Base-by-base conservation (phyloP, 2,797 vertebrate genomes). In the Sphenopsis melanotis region DNA sequence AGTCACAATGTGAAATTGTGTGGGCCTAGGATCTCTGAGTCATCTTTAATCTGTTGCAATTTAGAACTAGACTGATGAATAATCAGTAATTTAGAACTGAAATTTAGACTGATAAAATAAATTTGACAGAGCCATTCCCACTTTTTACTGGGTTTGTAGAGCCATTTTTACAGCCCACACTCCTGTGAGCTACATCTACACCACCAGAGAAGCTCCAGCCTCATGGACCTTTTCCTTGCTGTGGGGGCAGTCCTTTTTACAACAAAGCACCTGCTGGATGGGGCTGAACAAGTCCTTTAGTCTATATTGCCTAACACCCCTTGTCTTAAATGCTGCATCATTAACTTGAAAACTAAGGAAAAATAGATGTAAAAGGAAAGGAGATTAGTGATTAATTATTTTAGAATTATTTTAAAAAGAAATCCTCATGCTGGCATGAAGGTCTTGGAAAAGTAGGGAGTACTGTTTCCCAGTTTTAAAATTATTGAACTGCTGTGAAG, bases 141-240 rank as follows among this genome's bases (percentile, higher is more conserved):
- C 30, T 34, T 80, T 83, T 76, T 52, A 24, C 30, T n/a, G 15
- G 32, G 8, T 63, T 63, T 23, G 23, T 29, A 55, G 7, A 29
- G 42, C 10, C 4, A 24, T 36, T 78, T 83, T 44, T 37, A 44
- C 29, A 69, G 30, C 52, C 22, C 37, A 41, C 20, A 4, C 2
- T 39, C 20, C 63, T 46, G 27, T 20, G 27, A 57, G 15, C 29
- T 32, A 24, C 18, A 6, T 15, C 5, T 56, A 12, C 47, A n/a
- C 12, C 57, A 56, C 17, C 26, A 39, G 42, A 46, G 12, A 32
- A 72, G 14, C 41, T 82, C 37, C 49, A 80, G 1, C 17, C 30
- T 50, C 36, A 7, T 0, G 0, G 49, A 36, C 4, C 0, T 0
- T 76, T 59, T 49, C 30, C 17, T 61, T n/a, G 29, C 22, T 36